Evolutionary conservation across 2,113 vertebrate species (phyloP).

Genomic region (Myxocyprinus asiaticus): DNA sequence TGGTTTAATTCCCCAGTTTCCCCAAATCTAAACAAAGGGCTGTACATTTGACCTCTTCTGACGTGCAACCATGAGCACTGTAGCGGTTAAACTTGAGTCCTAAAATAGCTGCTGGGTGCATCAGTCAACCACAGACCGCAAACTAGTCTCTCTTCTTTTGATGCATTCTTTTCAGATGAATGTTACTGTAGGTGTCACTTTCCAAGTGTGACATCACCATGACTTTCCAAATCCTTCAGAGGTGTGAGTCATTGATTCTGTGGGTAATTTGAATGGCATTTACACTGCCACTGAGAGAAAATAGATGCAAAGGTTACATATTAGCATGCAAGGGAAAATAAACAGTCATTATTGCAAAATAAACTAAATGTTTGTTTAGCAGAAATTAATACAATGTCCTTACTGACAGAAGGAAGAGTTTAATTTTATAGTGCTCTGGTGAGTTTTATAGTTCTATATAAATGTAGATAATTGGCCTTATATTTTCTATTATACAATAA

Average conservation of each 20-base stretch:
- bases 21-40: too few species aligned
- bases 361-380: too few species aligned
- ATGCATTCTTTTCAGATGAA: constrained; percentile 49
- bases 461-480: too few species aligned
- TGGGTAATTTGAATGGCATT: neutral
- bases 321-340: too few species aligned
- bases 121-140: neutral
- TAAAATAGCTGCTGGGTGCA: neutral
- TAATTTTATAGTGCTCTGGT: too few species aligned
- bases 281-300: neutral
- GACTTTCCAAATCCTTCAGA: constrained; percentile 42
- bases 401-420: too few species aligned
- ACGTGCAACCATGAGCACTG: neutral
- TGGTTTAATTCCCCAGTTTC: neutral
- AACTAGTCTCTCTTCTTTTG: constrained; percentile 39
- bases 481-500: too few species aligned
- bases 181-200: constrained; percentile 32
- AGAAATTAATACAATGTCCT: too few species aligned
- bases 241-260: constrained; percentile 1
- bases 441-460: too few species aligned
- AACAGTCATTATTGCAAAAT: too few species aligned
- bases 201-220: constrained; percentile 58
- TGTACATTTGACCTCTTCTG: constrained; percentile 3
- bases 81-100: neutral
- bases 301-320: too few species aligned